phyloP scores from a whole-genome alignment of 2,797 vertebrate species.

The Zalophus californianus region DNA sequence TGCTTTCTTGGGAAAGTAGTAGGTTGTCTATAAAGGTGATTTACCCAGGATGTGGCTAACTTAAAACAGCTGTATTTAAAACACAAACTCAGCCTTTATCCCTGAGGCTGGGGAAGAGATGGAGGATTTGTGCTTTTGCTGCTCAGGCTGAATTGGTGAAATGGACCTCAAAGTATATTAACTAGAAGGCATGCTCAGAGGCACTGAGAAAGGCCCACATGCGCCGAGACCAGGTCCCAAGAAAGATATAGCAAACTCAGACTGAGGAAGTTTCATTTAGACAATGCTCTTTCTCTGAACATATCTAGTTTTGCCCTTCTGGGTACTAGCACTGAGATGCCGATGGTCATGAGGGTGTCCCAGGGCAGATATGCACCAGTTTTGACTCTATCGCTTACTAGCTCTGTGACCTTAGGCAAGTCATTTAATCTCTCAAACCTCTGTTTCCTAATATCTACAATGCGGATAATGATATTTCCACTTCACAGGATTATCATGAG shows the following conservation, averaged over 20 bases:
- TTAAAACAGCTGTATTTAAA: slow-evolving; percentile 57
- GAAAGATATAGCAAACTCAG: background rate
- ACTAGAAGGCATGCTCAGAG: slow-evolving; percentile 19
- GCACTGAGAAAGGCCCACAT: background rate
- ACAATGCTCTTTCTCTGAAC: background rate
- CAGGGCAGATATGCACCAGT: background rate
- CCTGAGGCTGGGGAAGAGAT: slow-evolving; percentile 48
- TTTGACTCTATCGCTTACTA: background rate
- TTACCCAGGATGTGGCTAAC: slow-evolving; percentile 41
- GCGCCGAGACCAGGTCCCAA: background rate
- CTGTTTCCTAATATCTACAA: background rate
- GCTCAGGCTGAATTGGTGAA: slow-evolving; percentile 71
- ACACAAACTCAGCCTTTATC: slow-evolving; percentile 52
- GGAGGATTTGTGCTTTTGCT: slow-evolving; percentile 66
- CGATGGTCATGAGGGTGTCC: background rate
- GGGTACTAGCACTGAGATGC: background rate
- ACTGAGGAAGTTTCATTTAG: background rate
- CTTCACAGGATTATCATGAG: background rate
- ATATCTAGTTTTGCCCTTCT: background rate
- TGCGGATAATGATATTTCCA: background rate
- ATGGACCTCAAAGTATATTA: slow-evolving; percentile 60
- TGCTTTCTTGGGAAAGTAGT: background rate
- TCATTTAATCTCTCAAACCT: slow-evolving; percentile 17
- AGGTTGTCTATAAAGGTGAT: slow-evolving; percentile 15
- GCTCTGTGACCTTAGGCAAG: background rate